phyloP scores from a whole-genome alignment of 1,140 invertebrate genomes.

The Leptopilina clavipes region DNA sequence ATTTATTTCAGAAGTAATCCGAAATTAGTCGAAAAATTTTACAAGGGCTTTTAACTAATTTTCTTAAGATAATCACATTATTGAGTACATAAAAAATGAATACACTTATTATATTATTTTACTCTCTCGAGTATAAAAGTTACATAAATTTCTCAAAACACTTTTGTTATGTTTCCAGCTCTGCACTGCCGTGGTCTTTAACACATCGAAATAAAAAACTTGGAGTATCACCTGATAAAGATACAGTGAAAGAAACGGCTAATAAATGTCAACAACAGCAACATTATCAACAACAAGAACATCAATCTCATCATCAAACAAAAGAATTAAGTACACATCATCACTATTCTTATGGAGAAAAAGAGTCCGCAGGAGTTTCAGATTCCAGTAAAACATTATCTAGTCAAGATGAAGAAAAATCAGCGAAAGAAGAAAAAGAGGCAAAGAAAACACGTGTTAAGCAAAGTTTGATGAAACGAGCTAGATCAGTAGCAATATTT shows the following conservation, averaged over 20 bases:
- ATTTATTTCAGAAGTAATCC: no score
- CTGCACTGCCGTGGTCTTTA: conserved; percentile 72
- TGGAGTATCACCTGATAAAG: conserved; percentile 70
- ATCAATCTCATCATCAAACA: conserved; percentile 38
- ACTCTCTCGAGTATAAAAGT: no score
- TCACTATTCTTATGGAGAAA: conserved; percentile 56
- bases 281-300: conserved; percentile 62
- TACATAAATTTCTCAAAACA: no score
- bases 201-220: conserved; percentile 68
- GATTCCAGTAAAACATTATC: conserved; percentile 76
- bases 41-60: no score
- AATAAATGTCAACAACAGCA: conserved; percentile 62
- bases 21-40: no score
- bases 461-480: conserved; percentile 85
- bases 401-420: conserved; percentile 75
- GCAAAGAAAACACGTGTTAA: conserved; percentile 83
- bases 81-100: no score
- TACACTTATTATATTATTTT: no score
- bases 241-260: conserved; percentile 63
- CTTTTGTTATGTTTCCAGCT: conserved; percentile 53
- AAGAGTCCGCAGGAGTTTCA: conserved; percentile 67
- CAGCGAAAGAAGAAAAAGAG: conserved; percentile 76
- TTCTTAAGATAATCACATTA: no score
- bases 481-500: conserved; percentile 87
- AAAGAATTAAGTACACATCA: conserved; percentile 58